Conservation (phyloP, 2,113 vertebrate genomes). For the Peromyscus leucopus region DNA sequence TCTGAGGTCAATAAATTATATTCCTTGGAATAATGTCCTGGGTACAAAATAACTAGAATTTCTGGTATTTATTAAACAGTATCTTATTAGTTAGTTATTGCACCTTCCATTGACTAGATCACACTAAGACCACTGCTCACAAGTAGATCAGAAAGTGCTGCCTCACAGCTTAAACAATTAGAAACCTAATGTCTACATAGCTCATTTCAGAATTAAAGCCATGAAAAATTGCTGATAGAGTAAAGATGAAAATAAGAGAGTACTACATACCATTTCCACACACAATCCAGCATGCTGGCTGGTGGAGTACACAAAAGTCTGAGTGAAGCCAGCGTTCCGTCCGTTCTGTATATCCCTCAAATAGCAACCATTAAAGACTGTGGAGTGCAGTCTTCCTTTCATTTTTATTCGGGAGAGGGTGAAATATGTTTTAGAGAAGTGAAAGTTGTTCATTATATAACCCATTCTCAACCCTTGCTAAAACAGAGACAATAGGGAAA, state of each 20-base stretch:
- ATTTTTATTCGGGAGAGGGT: constrained; percentile 5
- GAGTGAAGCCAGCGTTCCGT: neutral
- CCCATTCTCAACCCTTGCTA: neutral
- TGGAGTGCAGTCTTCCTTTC: neutral
- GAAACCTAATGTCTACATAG: neutral
- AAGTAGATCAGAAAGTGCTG: neutral
- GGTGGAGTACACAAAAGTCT: neutral
- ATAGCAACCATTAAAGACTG: neutral
- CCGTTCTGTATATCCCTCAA: neutral
- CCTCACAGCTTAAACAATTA: neutral
- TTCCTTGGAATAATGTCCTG: constrained; percentile 67
- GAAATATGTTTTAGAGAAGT: neutral
- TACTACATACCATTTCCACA: neutral
- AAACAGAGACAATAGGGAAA: neutral
- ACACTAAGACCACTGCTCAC: neutral
- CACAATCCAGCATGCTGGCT: neutral
- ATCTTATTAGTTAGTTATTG: neutral
- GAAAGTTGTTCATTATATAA: constrained; percentile 1
- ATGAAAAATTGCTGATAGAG: neutral
- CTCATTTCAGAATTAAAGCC: neutral
- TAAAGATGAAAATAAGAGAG: neutral
- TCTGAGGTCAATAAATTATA: constrained; percentile 21
- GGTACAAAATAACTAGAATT: constrained; percentile 33
- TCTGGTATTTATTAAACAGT: neutral
- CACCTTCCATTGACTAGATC: constrained; percentile 12